Conservation (phyloP, 2,888 invertebrate species). For the Mongoloraphidia duomilia region DNA sequence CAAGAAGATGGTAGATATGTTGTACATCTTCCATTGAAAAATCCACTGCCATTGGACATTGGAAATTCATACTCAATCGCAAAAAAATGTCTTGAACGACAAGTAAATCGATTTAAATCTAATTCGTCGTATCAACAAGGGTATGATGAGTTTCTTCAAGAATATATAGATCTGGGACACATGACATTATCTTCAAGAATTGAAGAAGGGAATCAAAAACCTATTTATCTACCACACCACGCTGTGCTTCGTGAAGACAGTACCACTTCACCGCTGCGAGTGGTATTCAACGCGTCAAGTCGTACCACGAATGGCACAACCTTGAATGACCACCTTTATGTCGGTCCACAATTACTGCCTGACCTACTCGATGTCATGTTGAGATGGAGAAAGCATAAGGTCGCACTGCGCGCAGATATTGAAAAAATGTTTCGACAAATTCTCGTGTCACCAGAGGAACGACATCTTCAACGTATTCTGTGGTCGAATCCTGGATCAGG, state of each 20-base stretch:
- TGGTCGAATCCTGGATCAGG: neutral
- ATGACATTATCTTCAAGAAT: constrained; percentile 1
- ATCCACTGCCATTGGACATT: no score
- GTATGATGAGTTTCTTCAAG: constrained; percentile 4
- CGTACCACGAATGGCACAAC: constrained; percentile 8
- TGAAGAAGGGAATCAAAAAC: neutral
- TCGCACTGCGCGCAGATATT: constrained; percentile 17
- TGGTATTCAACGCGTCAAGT: constrained; percentile 12
- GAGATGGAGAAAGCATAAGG: constrained; percentile 13
- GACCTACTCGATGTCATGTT: constrained; percentile 15
- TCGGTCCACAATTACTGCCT: constrained; percentile 16
- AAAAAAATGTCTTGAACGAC: no score
- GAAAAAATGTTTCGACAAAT: constrained; percentile 20
- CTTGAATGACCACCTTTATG: constrained; percentile 14
- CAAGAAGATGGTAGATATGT: no score
- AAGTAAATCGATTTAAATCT: no score
- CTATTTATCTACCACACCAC: constrained; percentile 10
- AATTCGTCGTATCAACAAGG: neutral
- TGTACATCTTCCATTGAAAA: no score
- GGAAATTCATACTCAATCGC: no score
- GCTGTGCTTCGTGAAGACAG: constrained; percentile 8
- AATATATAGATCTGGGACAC: constrained; percentile 5
- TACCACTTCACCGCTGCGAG: constrained; percentile 11
- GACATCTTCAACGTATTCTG: neutral
- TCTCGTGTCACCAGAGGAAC: neutral